Conservation (phyloP, 2,888 invertebrate genomes). For the Sicus ferrugineus region DNA sequence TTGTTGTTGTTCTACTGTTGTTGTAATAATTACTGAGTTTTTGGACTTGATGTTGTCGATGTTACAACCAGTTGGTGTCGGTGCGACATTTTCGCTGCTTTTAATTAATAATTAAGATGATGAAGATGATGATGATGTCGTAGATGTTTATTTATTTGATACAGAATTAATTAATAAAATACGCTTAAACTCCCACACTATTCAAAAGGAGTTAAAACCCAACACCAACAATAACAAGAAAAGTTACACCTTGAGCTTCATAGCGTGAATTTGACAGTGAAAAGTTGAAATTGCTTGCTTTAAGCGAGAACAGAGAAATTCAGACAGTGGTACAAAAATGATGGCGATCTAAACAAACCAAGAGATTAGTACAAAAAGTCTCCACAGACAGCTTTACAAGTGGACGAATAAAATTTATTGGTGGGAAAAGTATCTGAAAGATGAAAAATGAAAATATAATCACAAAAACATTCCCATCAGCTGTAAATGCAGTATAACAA, state of each 20-base stretch:
- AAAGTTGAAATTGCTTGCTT: not conserved
- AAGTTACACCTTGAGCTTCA: not conserved
- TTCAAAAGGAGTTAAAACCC: not conserved
- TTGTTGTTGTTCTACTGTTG: constrained; percentile 2
- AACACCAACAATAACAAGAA: not conserved
- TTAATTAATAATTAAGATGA: not conserved
- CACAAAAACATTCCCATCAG: too few species aligned
- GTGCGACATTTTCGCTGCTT: too few species aligned
- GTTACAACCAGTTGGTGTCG: too few species aligned
- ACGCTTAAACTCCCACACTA: not conserved
- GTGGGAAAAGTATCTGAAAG: too few species aligned
- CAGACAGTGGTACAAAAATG: too few species aligned
- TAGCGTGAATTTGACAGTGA: not conserved
- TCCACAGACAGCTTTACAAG: too few species aligned
- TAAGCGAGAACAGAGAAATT: not conserved
- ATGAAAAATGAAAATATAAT: too few species aligned
- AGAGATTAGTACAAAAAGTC: too few species aligned
- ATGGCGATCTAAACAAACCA: too few species aligned
- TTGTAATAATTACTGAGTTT: not conserved
- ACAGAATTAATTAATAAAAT: not conserved
- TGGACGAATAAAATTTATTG: too few species aligned
- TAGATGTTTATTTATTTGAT: constrained; percentile 31
- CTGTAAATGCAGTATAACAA: too few species aligned
- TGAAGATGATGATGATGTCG: constrained; percentile 24
- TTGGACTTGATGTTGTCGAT: not conserved